Evolutionary conservation across 2,797 vertebrate species (phyloP).

Genomic region (Stomatorhinus walkeri): DNA sequence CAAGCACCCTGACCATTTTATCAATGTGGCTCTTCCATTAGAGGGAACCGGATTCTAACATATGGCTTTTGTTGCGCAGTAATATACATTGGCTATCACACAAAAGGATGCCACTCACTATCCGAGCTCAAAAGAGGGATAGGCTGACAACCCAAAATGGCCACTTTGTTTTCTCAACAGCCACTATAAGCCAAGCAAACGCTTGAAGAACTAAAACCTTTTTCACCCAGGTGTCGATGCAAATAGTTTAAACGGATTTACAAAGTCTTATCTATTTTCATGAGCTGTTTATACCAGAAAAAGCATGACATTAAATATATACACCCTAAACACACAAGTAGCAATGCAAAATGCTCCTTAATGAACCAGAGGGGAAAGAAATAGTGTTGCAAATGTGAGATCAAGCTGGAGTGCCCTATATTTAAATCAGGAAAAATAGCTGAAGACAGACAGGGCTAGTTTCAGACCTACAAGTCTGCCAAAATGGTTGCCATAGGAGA

Average conservation of each 20-base stretch:
- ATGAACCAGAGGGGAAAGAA: not conserved
- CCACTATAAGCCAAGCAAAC: not conserved
- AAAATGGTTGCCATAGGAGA: not conserved
- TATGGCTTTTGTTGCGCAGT: not conserved
- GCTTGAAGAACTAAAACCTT: not conserved
- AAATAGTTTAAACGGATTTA: conserved; percentile 1
- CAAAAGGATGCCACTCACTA: not conserved
- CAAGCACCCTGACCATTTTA: not conserved
- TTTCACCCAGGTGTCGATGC: not conserved
- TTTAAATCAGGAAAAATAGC: not conserved
- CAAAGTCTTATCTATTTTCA: not conserved
- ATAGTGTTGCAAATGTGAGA: not conserved
- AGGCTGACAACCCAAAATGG: not conserved
- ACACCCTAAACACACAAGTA: not conserved
- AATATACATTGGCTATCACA: not conserved
- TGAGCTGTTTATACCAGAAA: not conserved
- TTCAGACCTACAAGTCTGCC: not conserved
- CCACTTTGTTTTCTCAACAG: not conserved
- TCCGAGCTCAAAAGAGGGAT: not conserved
- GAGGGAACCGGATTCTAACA: not conserved
- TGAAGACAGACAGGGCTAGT: not conserved
- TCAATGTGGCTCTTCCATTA: not conserved
- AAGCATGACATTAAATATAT: not conserved
- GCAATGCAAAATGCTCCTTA: not conserved
- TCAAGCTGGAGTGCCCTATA: not conserved